Conservation (phyloP, 2,113 vertebrate genomes). For the Arizona elegans region DNA sequence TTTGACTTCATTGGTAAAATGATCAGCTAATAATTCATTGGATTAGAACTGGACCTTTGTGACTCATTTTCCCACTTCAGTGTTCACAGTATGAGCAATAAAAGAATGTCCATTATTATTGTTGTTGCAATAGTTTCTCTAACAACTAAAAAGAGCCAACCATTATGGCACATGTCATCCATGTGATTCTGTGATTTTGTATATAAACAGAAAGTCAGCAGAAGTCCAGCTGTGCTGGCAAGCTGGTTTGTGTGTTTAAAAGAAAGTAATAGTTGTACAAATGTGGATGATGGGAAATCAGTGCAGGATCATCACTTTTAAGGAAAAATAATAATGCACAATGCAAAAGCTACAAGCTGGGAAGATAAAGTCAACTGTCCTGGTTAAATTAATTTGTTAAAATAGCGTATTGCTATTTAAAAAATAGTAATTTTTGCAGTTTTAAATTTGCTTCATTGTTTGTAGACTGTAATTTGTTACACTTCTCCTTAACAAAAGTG, state of each 20-base stretch:
- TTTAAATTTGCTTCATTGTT: rapidly evolving
- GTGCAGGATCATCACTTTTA: neutral
- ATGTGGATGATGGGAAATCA: neutral
- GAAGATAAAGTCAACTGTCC: neutral
- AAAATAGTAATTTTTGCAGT: neutral
- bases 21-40: constrained; percentile 8
- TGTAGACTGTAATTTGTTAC: neutral
- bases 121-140: neutral
- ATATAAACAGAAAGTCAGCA: neutral
- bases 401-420: neutral
- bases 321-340: neutral
- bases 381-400: neutral
- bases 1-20: neutral
- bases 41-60: constrained; percentile 31
- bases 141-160: constrained; percentile 7
- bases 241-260: neutral
- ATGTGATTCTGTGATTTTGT: neutral
- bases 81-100: constrained; percentile 16
- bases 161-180: constrained; percentile 1
- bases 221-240: constrained; percentile 1
- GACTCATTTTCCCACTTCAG: neutral
- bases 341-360: neutral
- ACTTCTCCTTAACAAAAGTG: rapidly evolving
- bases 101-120: constrained; percentile 21
- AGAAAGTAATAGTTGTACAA: neutral